Evolutionary conservation across 2,797 vertebrate species (phyloP), one percentile per base, ranked within the genome.

Genomic region (Prionace glauca): DNA sequence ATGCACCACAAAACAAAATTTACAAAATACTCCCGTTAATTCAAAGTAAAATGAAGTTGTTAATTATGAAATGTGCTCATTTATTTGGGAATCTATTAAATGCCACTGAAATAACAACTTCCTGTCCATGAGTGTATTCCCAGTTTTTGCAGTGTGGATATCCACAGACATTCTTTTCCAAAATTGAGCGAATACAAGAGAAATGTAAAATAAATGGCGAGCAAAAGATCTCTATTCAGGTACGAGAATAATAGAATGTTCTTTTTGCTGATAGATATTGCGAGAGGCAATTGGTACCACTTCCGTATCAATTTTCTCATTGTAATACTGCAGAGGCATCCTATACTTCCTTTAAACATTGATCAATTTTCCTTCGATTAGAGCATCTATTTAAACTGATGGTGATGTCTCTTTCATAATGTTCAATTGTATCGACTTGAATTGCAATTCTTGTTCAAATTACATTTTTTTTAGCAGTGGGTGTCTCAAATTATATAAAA

Each of bases 391-490:
- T 74, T 74, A 32, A 94, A 94, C 67, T 20, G 36, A 5, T 11
- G 41, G 24, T 94, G 67, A 11, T 41, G 50, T 16, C 45, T 29
- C 11, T 72, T 18, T 94, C 71, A 36, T 94, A 74, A 74, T 94
- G 26, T 50, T 94, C 29, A 74, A 32, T 7, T 45, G 11, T 45
- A 41, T 72, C 45, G 67, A 94, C 12, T 65, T 87, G 86, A 92
- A 67, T 92, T n/a, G 62, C 32, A 92, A 41, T 69, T 87, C 50
- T 92, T 45, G 91, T 93, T 93, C 67, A 45, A 93, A 93, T 24
- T 22, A 71, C 67, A 41, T 10, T 69, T 65, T 41, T 65, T 87
- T 50, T n/a, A 77, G 45, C 79, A 92, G 18, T 45, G 20, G 60
- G 60, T 65, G 32, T 22, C 90, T 92, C 32, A 22, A 91, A 60